Evolutionary conservation across 2,797 vertebrate genomes (phyloP), one percentile per base, ranked within the genome.

Genomic region (Sylvia borin): DNA sequence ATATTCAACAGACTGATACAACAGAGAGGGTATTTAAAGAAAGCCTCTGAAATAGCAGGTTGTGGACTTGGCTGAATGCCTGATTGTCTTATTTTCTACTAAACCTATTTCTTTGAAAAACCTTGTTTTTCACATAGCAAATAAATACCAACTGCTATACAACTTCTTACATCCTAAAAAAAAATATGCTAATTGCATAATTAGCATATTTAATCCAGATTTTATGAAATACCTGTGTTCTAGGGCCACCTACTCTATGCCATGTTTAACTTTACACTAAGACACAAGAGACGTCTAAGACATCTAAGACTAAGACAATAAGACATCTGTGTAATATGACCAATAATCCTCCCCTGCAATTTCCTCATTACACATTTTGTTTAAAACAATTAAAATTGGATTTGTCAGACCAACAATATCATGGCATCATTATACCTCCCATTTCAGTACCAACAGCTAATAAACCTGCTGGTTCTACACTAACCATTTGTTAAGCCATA

Each of bases 121-220:
- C 36, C 36, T 36, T 36, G 8, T 36, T 36, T 36, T 36, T 36
- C 36, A 36, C 36, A 36, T 36, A 36, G 32, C 17, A 85, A 31
- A 38, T 64, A 53, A 60, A 70, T 4, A 77, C 40, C 19, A 85
- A 51, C 20, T 31, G 24, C 36, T 86, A 3, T 16, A 67, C 38
- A 38, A 54, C 22, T 48, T 68, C 7, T 17, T 4, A 22, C 21
- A 48, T 21, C 20, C 43, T n/a, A 3, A 27, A 38, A 36, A 64
- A n/a, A 57, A 31, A 61, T 38, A 36, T 0, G 5, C 5, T 32
- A 47, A 58, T 3, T 58, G 18, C 0, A 2, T 48, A 51, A 47
- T 50, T 3, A 65, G 20, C 0, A 2, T 45, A 53, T 88, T 73
- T 20, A 57, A 50, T 18, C 38, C 22, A 54, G 42, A 86, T 50